These are phyloP conservation scores for Stichodactyla mertensii DNA, from an alignment of 64 coral and sea anemone genomes.

Conservation along the genomic window DNA sequence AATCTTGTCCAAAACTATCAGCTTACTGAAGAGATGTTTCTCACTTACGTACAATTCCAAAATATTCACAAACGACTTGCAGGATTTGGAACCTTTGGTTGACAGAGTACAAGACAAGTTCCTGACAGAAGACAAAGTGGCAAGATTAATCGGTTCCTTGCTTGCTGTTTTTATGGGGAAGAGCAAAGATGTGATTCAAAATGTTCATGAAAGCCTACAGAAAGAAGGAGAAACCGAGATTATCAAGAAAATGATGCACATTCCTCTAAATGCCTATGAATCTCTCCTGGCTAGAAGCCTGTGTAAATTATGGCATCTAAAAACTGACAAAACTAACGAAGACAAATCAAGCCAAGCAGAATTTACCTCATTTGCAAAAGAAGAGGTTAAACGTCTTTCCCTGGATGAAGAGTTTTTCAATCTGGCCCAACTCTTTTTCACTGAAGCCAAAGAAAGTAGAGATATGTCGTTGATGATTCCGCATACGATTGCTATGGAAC, in stretches of 20 bases:
- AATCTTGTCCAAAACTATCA: constrained; percentile 51
- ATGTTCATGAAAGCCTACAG: background rate
- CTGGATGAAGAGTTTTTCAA: constrained; percentile 29
- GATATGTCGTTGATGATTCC: constrained; percentile 29
- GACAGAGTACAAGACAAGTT: constrained; percentile 37
- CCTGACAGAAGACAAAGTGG: constrained; percentile 23
- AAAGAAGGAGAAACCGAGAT: background rate
- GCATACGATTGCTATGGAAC: constrained; percentile 16
- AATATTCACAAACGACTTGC: constrained; percentile 27
- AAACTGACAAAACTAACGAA: background rate
- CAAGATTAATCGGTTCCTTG: background rate
- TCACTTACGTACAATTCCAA: constrained; percentile 31
- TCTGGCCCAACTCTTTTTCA: background rate
- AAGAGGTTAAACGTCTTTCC: background rate
- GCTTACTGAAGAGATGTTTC: constrained; percentile 40
- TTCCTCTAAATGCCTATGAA: constrained; percentile 46
- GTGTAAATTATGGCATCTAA: constrained; percentile 29
- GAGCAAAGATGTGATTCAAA: constrained; percentile 37
- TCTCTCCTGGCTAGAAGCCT: constrained; percentile 64
- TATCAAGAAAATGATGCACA: constrained; percentile 22
- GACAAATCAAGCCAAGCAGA: background rate
- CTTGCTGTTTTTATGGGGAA: constrained; percentile 38
- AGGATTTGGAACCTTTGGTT: constrained; percentile 22
- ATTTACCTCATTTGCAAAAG: constrained; percentile 35
- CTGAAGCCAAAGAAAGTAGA: background rate